Conservation (phyloP, 2,888 invertebrate species). For the Drosophila prolongata region DNA sequence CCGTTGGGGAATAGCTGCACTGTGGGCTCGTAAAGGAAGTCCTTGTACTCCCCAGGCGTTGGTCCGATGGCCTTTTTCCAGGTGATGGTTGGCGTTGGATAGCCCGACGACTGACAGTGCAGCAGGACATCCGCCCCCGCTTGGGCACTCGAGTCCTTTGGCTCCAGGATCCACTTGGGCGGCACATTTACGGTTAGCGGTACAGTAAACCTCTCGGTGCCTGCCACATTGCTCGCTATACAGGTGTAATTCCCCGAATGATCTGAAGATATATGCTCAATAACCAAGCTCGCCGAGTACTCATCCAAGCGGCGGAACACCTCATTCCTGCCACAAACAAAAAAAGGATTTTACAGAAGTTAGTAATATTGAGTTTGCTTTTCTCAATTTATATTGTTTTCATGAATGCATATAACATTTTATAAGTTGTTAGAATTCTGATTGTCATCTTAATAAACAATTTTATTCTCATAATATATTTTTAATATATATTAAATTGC, state of each 20-base stretch:
- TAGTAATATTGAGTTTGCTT: no score
- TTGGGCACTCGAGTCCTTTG: slow-evolving; percentile 92
- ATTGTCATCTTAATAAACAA: no score
- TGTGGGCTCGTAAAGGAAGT: slow-evolving; percentile 92
- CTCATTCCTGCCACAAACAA: slow-evolving; percentile 83
- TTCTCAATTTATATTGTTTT: no score
- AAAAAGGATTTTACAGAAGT: background rate
- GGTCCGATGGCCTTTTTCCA: slow-evolving; percentile 95
- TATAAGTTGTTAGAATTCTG: no score
- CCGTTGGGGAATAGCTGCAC: slow-evolving; percentile 92
- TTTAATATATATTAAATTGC: no score
- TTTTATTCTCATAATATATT: no score
- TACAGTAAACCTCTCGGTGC: slow-evolving; percentile 90
- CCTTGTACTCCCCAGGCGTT: slow-evolving; percentile 92
- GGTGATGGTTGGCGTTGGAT: slow-evolving; percentile 93
- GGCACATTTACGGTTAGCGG: slow-evolving; percentile 94
- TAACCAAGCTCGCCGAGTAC: slow-evolving; percentile 93
- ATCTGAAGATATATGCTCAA: slow-evolving; percentile 92
- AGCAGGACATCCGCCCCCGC: slow-evolving; percentile 93
- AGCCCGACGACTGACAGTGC: slow-evolving; percentile 96
- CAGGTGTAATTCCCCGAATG: slow-evolving; percentile 97
- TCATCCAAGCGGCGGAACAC: slow-evolving; percentile 90
- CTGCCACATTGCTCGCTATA: slow-evolving; percentile 93
- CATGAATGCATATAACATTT: no score
- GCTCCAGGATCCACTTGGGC: slow-evolving; percentile 95